A percentile compares a stretch with the other conserved stretches of the same genome.
Conservation (phyloP, 2,113 vertebrate species). For the Parus major region DNA sequence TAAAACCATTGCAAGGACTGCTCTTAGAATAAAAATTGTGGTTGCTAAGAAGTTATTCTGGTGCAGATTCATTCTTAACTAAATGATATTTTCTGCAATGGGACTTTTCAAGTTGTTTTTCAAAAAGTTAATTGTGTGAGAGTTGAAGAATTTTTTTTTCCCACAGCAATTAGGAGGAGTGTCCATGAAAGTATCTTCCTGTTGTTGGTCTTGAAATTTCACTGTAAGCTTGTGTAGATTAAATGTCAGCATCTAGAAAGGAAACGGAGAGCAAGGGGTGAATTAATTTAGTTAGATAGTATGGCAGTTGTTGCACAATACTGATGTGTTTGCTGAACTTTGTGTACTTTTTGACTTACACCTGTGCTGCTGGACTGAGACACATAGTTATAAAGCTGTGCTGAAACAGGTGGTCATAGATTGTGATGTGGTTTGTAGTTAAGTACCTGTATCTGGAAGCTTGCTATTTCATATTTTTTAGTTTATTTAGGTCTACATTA, state of each 20-base stretch:
- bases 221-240: neutral
- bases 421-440: neutral
- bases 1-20: neutral
- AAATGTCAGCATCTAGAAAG: neutral
- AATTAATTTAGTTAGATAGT: neutral
- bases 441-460: neutral
- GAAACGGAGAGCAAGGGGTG: neutral
- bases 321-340: constrained; percentile 1
- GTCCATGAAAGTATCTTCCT: neutral
- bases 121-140: neutral
- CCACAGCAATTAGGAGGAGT: neutral
- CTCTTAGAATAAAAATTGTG: neutral
- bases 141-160: neutral
- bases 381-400: neutral
- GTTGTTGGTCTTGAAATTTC: neutral
- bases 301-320: neutral
- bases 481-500: neutral
- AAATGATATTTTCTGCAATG: neutral
- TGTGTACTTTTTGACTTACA: neutral
- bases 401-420: neutral
- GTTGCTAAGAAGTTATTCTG: neutral
- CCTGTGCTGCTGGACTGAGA: neutral
- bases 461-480: neutral
- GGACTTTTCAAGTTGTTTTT: neutral
- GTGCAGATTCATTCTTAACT: neutral